These are phyloP conservation scores for Zootoca vivipara DNA, from an alignment of 2,113 vertebrate genomes.

Conservation along the genomic window DNA sequence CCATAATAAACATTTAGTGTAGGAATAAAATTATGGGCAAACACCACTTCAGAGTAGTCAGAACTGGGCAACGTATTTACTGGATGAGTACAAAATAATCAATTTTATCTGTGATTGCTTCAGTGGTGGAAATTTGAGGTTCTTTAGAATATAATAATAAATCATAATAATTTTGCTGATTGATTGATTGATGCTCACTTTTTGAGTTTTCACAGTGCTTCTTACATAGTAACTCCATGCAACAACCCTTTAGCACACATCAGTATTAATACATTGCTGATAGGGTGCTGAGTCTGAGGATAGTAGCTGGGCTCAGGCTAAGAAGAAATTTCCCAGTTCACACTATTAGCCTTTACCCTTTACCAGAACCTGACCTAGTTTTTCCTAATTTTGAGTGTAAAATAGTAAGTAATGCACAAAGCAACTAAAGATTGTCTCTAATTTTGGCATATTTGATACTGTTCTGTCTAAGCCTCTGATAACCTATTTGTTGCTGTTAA, in stretches of 20 bases:
- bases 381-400: not conserved
- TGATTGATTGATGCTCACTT: not conserved
- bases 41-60: slow-evolving; percentile 26
- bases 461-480: not conserved
- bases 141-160: not conserved
- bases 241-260: not conserved
- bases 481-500: not conserved
- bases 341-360: not conserved
- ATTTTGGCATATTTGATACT: slow-evolving; percentile 5
- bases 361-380: not conserved
- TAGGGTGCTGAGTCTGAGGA: not conserved
- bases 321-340: not conserved
- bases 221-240: not conserved
- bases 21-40: slow-evolving; percentile 20
- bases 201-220: not conserved
- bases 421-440: not conserved
- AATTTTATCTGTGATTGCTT: not conserved
- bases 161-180: no score
- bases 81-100: not conserved
- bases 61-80: slow-evolving; percentile 22
- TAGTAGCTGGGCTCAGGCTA: not conserved
- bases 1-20: slow-evolving; percentile 4
- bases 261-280: not conserved
- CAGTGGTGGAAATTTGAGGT: not conserved
- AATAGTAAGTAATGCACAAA: not conserved